These are phyloP conservation scores for Nasalis larvatus DNA, from an alignment of 2,113 vertebrate genomes.

Conservation along the genomic window DNA sequence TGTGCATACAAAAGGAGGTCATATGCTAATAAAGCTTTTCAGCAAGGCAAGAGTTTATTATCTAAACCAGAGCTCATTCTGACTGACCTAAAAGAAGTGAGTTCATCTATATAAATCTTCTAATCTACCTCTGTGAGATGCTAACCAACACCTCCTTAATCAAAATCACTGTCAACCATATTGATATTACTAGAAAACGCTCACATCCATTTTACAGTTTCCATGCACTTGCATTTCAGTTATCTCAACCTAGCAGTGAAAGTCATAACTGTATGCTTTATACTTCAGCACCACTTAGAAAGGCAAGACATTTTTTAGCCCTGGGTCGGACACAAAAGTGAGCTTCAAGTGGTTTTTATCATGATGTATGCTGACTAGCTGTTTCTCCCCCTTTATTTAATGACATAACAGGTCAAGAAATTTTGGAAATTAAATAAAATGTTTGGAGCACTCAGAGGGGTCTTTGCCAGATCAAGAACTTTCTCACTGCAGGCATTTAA, in stretches of 20 bases:
- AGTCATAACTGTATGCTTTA: neutral
- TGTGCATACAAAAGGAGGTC: neutral
- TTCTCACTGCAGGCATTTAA: neutral
- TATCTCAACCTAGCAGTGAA: neutral
- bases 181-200: neutral
- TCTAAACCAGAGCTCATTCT: neutral
- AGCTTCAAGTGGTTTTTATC: slow-evolving; percentile 10
- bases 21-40: neutral
- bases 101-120: neutral
- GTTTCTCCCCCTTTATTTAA: neutral
- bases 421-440: neutral
- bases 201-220: neutral
- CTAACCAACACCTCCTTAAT: neutral
- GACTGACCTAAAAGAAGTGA: neutral
- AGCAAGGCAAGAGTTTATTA: neutral
- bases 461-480: neutral
- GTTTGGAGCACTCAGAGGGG: neutral
- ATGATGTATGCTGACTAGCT: neutral
- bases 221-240: neutral
- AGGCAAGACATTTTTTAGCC: neutral
- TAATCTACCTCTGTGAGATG: neutral
- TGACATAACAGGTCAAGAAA: neutral
- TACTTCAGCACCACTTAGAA: neutral
- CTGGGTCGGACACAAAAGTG: neutral
- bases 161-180: neutral